These are phyloP conservation scores for Etheostoma perlongum DNA, from an alignment of 2,797 vertebrate genomes.

Conservation along the genomic window DNA sequence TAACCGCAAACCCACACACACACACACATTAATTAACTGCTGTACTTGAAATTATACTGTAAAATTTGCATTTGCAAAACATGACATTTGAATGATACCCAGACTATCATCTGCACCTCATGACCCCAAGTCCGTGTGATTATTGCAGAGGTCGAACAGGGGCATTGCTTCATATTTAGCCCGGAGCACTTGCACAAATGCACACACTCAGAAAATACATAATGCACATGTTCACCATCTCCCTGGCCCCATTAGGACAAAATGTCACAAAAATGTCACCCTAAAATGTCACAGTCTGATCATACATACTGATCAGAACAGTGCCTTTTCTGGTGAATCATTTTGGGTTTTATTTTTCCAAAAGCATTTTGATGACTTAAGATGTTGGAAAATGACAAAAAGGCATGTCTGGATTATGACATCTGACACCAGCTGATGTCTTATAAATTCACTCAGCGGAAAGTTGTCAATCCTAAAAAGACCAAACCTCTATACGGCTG, in stretches of 20 bases:
- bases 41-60: conserved; percentile 29
- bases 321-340: conserved; percentile 5
- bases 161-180: conserved; percentile 11
- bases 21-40: conserved; percentile 54
- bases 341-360: conserved; percentile 22
- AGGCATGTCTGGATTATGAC: conserved; percentile 20
- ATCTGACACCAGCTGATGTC: conserved; percentile 15
- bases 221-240: conserved; percentile 60
- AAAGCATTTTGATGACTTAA: conserved; percentile 30
- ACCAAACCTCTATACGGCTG: not conserved
- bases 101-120: conserved; percentile 22
- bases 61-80: conserved; percentile 29
- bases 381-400: conserved; percentile 21
- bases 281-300: conserved; percentile 76
- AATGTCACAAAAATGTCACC: conserved; percentile 81
- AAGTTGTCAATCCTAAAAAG: not conserved
- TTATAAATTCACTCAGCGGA: not conserved
- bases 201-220: conserved; percentile 11
- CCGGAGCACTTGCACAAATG: not conserved
- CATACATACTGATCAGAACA: conserved; percentile 71
- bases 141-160: conserved; percentile 22
- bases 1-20: conserved; percentile 71
- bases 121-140: conserved; percentile 21
- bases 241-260: conserved; percentile 68
- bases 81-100: conserved; percentile 27